phyloP scores from a whole-genome alignment of 2,888 invertebrate genomes.

The Corythucha ciliata region DNA sequence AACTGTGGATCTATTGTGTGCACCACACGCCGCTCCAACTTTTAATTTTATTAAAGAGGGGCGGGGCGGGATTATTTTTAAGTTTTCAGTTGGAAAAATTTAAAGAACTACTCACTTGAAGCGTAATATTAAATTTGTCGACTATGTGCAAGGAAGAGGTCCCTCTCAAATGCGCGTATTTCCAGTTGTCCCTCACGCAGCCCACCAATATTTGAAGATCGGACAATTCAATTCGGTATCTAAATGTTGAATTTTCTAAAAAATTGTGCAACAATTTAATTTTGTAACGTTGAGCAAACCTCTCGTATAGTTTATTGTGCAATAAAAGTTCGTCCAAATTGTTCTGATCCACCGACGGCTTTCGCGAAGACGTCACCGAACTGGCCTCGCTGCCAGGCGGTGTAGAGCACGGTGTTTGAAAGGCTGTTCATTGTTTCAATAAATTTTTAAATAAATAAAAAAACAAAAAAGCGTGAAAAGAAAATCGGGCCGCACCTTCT shows the following conservation, averaged over 20 bases:
- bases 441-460: neutral
- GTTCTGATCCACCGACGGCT: constrained; percentile 39
- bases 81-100: too few relatives aligned
- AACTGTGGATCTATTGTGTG: constrained; percentile 76
- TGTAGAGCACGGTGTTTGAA: constrained; percentile 78
- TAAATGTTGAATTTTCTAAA: constrained; percentile 19
- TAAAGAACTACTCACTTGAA: constrained; percentile 44
- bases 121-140: constrained; percentile 62
- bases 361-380: constrained; percentile 34
- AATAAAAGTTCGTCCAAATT: constrained; percentile 51
- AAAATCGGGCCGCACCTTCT: constrained; percentile 40
- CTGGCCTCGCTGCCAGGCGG: constrained; percentile 72
- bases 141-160: constrained; percentile 78
- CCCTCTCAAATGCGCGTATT: constrained; percentile 73
- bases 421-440: constrained; percentile 42
- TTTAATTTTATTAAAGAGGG: too few relatives aligned
- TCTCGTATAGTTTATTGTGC: constrained; percentile 64
- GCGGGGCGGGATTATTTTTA: too few relatives aligned
- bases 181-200: constrained; percentile 80
- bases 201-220: constrained; percentile 83
- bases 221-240: constrained; percentile 58
- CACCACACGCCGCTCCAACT: constrained; percentile 71
- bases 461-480: neutral
- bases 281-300: constrained; percentile 44
- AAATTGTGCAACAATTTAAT: neutral